phyloP scores from a whole-genome alignment of 2,797 vertebrate species.

The Valencia hispanica region DNA sequence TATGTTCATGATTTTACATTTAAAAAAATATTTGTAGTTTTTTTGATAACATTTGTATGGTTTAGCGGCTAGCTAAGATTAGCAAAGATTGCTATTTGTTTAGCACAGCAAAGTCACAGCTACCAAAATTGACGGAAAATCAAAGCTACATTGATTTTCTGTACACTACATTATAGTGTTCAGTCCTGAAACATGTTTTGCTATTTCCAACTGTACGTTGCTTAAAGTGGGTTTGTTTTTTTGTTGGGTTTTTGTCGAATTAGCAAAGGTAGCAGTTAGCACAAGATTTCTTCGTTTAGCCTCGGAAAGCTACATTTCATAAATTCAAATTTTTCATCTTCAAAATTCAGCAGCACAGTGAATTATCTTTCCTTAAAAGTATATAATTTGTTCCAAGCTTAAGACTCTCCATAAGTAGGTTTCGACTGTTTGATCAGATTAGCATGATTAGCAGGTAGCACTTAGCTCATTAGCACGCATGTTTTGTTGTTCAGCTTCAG shows the following conservation, averaged over 20 bases:
- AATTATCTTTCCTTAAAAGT: neutral
- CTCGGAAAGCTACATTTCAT: neutral
- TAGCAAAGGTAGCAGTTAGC: neutral
- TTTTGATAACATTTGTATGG: neutral
- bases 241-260: neutral
- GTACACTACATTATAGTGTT: neutral
- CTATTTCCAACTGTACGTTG: neutral
- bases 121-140: neutral
- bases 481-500: neutral
- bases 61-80: neutral
- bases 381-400: neutral
- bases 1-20: neutral
- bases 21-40: neutral
- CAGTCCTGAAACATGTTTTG: neutral
- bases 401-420: neutral
- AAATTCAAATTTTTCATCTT: neutral
- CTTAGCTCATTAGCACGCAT: neutral
- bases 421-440: neutral
- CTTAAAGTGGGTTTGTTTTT: too few species aligned
- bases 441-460: too few species aligned
- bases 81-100: neutral
- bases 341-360: neutral
- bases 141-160: too few species aligned
- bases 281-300: too few species aligned
- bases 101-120: neutral